Evolutionary conservation across 2,888 invertebrate genomes (phyloP), one percentile per base, ranked within the genome.

Genomic region (Perizoma flavofasciatum): DNA sequence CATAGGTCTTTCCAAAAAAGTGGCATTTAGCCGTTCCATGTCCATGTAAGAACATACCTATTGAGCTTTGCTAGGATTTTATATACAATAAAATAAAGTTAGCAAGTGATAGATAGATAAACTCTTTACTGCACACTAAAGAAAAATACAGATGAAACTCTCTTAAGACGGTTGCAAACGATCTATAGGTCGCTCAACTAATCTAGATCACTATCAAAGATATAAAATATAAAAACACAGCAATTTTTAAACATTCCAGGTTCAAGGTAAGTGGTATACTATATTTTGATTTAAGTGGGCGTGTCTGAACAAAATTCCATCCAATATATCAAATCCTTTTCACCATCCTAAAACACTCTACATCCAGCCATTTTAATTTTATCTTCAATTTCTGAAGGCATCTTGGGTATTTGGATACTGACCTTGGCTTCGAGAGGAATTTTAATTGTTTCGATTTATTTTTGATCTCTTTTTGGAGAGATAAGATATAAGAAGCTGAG

Each of bases 291-390:
- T 34, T 55, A 41, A 34, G 59, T 41, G 53, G 68, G 68, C 62
- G 66, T 63, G 63, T 58, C 66, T 8, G 11, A 56, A 61, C 65
- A 33, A 41, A 45, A 52, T 63, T 61, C 67, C 68, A 63, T 69
- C 62, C 68, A 60, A 70, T 68, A 63, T 63, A 70, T 73, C 65
- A 66, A 67, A 71, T 63, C 65, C 68, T 10, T 60, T 59, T 39
- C 45, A 54, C 49, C 49, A 11, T 46, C 54, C 53, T 57, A 59
- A 59, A 63, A 37, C 58, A 54, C 50, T 54, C 37, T 59, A 46
- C 47, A 45, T 22, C 22, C 47, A 49, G 54, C 49, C 58, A 59
- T 63, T 64, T 63, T 60, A 59, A 60, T 65, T 55, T 65, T 39
- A 49, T 48, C 41, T 49, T 56, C 44, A 40, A 61, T 57, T 47